Evolutionary conservation across 2,113 vertebrate species (phyloP).

Genomic region (Tricholaema leucomelas): DNA sequence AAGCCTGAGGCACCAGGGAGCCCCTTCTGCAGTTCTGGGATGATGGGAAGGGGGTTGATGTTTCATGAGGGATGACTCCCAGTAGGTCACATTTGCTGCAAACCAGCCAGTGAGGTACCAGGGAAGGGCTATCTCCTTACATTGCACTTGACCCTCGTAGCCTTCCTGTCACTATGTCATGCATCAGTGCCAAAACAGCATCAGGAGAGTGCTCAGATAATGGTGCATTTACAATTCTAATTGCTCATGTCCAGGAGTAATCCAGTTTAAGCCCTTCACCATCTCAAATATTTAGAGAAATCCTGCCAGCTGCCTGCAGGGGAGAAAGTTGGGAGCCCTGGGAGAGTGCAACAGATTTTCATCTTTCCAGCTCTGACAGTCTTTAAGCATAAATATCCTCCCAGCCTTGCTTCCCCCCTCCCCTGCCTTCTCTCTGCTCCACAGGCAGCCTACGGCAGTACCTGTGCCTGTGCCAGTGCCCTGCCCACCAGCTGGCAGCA

Average conservation of each 20-base stretch:
- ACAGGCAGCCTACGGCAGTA: neutral
- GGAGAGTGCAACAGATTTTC: conserved; percentile 51
- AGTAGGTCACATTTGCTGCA: neutral
- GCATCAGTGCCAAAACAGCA: neutral
- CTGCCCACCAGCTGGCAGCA: neutral
- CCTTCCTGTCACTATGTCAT: neutral
- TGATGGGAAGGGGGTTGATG: neutral
- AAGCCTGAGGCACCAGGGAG: neutral
- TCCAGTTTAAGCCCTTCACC: conserved; percentile 49
- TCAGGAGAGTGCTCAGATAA: conserved; percentile 13
- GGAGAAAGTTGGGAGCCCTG: conserved; percentile 38
- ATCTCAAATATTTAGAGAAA: conserved; percentile 63
- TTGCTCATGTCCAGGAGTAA: conserved; percentile 51
- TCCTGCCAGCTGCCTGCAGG: conserved; percentile 53
- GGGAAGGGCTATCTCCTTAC: neutral
- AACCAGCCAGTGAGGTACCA: neutral
- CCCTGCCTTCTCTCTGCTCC: neutral
- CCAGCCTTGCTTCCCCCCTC: neutral
- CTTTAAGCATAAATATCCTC: neutral
- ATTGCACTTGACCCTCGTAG: neutral
- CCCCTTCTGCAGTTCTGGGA: neutral
- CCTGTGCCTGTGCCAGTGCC: neutral
- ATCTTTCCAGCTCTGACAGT: conserved; percentile 32
- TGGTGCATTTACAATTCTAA: conserved; percentile 51
- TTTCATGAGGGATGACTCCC: neutral